Evolutionary conservation across 2,113 vertebrate genomes (phyloP).

Genomic region (Nycticebus coucang): DNA sequence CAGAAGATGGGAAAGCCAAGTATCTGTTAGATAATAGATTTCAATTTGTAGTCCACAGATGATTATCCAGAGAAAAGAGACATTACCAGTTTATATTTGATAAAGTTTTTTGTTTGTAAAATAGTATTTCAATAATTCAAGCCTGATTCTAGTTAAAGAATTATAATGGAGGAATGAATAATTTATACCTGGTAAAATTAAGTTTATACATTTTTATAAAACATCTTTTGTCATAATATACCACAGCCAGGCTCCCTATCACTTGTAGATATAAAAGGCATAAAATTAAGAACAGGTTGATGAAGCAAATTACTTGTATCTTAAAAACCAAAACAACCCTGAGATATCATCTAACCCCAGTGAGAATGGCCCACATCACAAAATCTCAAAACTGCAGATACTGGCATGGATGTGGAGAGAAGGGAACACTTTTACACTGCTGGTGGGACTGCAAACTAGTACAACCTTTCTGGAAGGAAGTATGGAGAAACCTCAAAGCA

Average conservation of each 20-base stretch:
- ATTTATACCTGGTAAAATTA: slow-evolving; percentile 13
- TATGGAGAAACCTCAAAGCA: too few species aligned
- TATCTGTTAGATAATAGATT: not conserved
- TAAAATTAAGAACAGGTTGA: slow-evolving; percentile 12
- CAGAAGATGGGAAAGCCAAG: not conserved
- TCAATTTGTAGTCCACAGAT: not conserved
- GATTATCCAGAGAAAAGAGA: not conserved
- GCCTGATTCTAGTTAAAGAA: not conserved
- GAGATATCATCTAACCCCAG: too few species aligned
- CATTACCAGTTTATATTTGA: not conserved
- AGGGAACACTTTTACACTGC: too few species aligned
- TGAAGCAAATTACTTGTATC: not conserved
- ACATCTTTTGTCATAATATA: not conserved
- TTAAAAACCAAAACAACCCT: too few species aligned
- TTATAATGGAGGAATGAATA: not conserved
- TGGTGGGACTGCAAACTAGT: too few species aligned
- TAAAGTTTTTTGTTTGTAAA: not conserved
- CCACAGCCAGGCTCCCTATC: not conserved
- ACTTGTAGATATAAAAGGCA: not conserved
- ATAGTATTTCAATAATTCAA: not conserved
- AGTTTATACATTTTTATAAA: not conserved
- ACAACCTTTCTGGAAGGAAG: too few species aligned
- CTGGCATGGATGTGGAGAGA: too few species aligned
- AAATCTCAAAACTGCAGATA: too few species aligned
- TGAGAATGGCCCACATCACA: too few species aligned